Evolutionary conservation across 2,797 vertebrate genomes (phyloP).

Genomic region (Choloepus didactylus): DNA sequence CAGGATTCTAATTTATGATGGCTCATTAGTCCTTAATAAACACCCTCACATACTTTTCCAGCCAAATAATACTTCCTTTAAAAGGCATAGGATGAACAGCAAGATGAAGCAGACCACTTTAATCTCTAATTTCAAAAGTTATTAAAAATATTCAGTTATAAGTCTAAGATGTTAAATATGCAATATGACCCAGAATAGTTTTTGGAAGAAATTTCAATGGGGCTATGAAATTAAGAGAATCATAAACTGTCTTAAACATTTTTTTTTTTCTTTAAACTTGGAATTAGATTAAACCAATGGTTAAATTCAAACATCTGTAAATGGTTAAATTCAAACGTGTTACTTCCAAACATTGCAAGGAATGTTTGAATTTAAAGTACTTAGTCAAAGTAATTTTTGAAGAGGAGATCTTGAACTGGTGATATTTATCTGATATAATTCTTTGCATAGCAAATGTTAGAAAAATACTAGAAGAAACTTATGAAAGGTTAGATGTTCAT

Average conservation of each 20-base stretch:
- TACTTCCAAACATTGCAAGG: slow-evolving; percentile 43
- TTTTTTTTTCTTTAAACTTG: slow-evolving; percentile 43
- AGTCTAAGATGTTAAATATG: slow-evolving; percentile 38
- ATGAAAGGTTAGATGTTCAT: neutral
- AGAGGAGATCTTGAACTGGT: neutral
- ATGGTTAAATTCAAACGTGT: slow-evolving; percentile 48
- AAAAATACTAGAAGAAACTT: slow-evolving; percentile 1
- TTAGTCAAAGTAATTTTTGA: slow-evolving; percentile 38
- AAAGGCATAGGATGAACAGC: slow-evolving; percentile 49
- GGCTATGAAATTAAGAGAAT: slow-evolving; percentile 35
- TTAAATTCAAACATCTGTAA: slow-evolving; percentile 52
- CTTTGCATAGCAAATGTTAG: slow-evolving; percentile 18
- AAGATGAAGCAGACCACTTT: slow-evolving; percentile 44
- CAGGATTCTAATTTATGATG: slow-evolving; percentile 58
- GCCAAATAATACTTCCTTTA: slow-evolving; percentile 60
- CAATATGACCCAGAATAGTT: neutral
- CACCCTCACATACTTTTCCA: neutral
- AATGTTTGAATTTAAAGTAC: slow-evolving; percentile 64
- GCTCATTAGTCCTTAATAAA: slow-evolving; percentile 1
- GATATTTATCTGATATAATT: neutral
- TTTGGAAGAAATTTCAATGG: slow-evolving; percentile 46
- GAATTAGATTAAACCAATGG: neutral
- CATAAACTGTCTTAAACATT: slow-evolving; percentile 16
- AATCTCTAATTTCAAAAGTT: slow-evolving; percentile 63
- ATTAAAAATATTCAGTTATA: slow-evolving; percentile 42